Percentiles rank a stretch among this genome's conserved stretches.
Evolutionary conservation across 2,888 invertebrate genomes (phyloP).

Genomic region (Diarsia brunnea): DNA sequence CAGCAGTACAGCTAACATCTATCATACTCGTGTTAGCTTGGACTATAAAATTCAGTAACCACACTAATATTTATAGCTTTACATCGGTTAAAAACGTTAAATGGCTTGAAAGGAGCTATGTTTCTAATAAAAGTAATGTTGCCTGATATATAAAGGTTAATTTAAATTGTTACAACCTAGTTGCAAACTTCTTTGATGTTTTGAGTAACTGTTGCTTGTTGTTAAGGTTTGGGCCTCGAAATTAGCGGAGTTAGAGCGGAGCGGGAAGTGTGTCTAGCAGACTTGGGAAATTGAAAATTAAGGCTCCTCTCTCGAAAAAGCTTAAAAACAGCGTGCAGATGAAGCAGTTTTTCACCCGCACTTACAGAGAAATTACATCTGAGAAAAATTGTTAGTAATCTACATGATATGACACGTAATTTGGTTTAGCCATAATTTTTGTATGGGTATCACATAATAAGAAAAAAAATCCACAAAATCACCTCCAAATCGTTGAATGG

Average conservation of each 20-base stretch:
- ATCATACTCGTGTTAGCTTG: neutral
- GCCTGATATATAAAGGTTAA: constrained; percentile 40
- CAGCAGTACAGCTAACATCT: neutral
- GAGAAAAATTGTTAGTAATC: too few relatives aligned
- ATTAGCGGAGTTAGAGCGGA: neutral
- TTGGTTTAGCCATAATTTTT: too few relatives aligned
- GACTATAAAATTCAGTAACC: constrained; percentile 29
- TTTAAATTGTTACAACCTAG: constrained; percentile 48
- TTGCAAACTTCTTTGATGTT: constrained; percentile 38
- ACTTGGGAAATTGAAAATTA: too few relatives aligned
- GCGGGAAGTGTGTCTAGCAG: neutral
- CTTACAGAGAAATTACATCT: too few relatives aligned
- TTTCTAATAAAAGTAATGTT: constrained; percentile 1
- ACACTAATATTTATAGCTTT: constrained; percentile 22
- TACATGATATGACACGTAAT: too few relatives aligned
- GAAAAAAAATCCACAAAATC: too few relatives aligned
- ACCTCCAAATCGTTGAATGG: too few relatives aligned
- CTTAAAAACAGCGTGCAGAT: too few relatives aligned
- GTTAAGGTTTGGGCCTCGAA: constrained; percentile 11
- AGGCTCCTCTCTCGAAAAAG: too few relatives aligned
- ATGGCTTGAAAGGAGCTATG: neutral
- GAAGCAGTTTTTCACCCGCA: too few relatives aligned
- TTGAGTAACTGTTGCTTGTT: constrained; percentile 38
- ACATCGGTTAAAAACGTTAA: neutral
- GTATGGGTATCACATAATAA: too few relatives aligned